phyloP scores from a whole-genome alignment of 2,797 vertebrate species.

The Rhinatrema bivittatum region DNA sequence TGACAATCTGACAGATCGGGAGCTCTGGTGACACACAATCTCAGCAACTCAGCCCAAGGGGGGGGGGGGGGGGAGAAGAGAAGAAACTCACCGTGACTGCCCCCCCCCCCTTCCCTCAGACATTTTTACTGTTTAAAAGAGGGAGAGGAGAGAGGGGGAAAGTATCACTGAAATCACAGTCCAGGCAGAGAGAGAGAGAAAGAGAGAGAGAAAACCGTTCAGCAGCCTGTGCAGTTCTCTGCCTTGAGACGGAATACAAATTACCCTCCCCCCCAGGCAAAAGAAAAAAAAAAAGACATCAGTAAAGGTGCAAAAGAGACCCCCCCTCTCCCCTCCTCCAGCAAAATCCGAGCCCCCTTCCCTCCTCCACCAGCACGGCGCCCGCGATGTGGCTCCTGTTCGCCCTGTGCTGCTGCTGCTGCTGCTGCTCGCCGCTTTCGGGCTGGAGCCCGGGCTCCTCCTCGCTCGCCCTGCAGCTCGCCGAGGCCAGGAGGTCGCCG shows the following conservation, averaged over 20 bases:
- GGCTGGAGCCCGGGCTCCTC: constrained; percentile 25
- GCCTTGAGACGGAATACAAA: too few species aligned
- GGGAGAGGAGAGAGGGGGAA: constrained; percentile 3
- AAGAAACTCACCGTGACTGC: constrained; percentile 62
- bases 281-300: too few species aligned
- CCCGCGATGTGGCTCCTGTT: constrained; percentile 49
- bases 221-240: too few species aligned
- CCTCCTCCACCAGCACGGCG: too few species aligned
- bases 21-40: constrained; percentile 65
- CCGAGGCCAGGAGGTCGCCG: constrained; percentile 1
- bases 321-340: constrained; percentile 16
- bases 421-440: constrained; percentile 37
- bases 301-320: too few species aligned
- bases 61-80: constrained; percentile 35
- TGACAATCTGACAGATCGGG: constrained; percentile 72
- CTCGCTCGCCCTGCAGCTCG: constrained; percentile 25
- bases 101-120: constrained; percentile 53
- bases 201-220: constrained; percentile 12
- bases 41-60: constrained; percentile 46
- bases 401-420: constrained; percentile 39
- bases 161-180: constrained; percentile 1
- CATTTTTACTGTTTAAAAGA: constrained; percentile 24
- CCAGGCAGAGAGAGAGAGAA: constrained; percentile 10
- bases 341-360: too few species aligned
- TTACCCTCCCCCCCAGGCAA: too few species aligned